A percentile compares a stretch with the other conserved stretches of the same genome.
These are phyloP conservation scores for Pterobdella sp. DNA, from an alignment of 2,888 invertebrate species.

Conservation along the genomic window DNA sequence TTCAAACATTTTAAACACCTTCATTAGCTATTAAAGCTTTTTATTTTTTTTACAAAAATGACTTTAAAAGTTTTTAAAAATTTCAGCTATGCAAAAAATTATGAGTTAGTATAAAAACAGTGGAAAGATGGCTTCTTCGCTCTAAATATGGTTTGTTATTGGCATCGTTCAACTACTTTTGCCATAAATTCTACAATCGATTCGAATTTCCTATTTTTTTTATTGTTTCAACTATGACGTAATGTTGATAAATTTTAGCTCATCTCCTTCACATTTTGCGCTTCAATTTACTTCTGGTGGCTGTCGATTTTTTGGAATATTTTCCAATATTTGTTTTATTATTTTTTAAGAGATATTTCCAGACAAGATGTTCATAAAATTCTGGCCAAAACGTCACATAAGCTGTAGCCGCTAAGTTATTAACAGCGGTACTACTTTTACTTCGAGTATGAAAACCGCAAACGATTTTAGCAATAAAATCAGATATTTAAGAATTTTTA, in stretches of 20 bases:
- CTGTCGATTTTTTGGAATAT: too few species aligned
- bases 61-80: background rate
- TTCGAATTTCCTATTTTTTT: conserved; percentile 29
- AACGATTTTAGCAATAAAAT: too few species aligned
- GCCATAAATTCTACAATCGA: conserved; percentile 8
- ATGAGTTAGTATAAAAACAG: background rate
- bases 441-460: too few species aligned
- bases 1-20: background rate
- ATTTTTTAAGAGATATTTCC: too few species aligned
- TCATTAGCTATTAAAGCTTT: background rate
- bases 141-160: background rate
- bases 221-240: conserved; percentile 26
- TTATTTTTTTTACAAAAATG: background rate
- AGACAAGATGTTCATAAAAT: too few species aligned
- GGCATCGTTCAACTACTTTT: background rate
- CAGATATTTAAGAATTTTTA: too few species aligned
- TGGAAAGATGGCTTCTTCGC: background rate
- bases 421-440: too few species aligned
- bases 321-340: too few species aligned
- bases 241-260: background rate
- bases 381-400: too few species aligned
- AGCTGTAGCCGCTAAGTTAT: too few species aligned
- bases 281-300: too few species aligned
- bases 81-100: background rate
- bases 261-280: background rate